Base-by-base conservation (phyloP, 2,113 vertebrate genomes). In the Sinocyclocheilus grahami region DNA sequence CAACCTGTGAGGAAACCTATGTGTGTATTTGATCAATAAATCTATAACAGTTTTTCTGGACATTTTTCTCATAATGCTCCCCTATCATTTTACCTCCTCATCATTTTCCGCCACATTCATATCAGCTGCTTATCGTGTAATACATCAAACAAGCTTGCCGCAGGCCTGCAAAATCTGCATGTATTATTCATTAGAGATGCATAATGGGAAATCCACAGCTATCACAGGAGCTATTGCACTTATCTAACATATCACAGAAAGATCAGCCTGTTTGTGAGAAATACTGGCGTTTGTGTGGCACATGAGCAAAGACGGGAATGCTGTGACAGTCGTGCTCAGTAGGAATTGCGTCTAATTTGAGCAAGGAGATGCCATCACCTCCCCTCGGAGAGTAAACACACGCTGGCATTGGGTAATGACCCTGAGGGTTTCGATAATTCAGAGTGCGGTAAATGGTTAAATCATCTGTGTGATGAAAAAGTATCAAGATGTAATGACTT, bases 171-270 rank as follows among this genome's bases (percentile, higher is more conserved):
- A 82, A 62, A 46, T 33, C 48, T 55, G 24, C 55, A 60, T 86
- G 85, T 76, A 75, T 82, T 86, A 86, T 82, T 76, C 39, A 86
- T 65, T 24, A 63, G 37, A 37, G 55, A 72, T 27, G 42, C 46
- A 78, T 65, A 22, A 39, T 9, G 3, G 81, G 65, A 27, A 55
- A 72, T 72, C 48, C 42, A 14, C 2, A 1, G 22, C 76, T 76
- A 65, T 62, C 24, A 51, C 37, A n/a, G n/a, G 46, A 46, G 24
- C 27, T 24, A 24, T 78, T 78, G 46, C 62, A 24, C 62, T 86
- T 37, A 24, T 51, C 65, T 72, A 69, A n/a, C 24, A 71, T 72
- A 37, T 72, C 48, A 55, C 46, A 82, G 62, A 51, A 69, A 72
- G 63, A 71, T 4, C 1, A 5, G 67, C 65, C 22, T 1, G 18